Evolutionary conservation across 2,888 invertebrate species (phyloP).

Genomic region (Drosophila gaucha): DNA sequence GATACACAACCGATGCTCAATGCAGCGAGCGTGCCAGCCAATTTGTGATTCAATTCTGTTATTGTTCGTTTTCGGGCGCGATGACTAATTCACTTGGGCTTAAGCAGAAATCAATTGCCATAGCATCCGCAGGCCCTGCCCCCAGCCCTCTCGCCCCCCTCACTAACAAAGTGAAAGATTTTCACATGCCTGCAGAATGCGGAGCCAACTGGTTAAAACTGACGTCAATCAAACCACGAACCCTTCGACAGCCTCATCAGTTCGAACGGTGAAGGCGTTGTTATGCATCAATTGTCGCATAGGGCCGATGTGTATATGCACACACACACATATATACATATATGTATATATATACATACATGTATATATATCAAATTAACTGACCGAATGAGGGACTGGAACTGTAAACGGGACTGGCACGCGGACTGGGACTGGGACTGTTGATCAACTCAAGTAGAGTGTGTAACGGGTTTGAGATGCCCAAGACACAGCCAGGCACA

Average conservation of each 20-base stretch:
- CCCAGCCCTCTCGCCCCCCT: background rate
- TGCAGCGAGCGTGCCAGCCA: constrained; percentile 26
- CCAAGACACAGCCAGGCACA: constrained; percentile 8
- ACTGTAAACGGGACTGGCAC: background rate
- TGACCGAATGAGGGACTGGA: constrained; percentile 17
- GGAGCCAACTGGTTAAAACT: constrained; percentile 66
- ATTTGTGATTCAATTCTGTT: constrained; percentile 37
- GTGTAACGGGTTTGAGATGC: constrained; percentile 44
- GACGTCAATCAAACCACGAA: constrained; percentile 49
- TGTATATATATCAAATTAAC: constrained; percentile 9
- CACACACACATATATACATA: background rate
- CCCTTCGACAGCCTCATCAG: constrained; percentile 46
- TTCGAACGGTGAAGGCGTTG: constrained; percentile 28
- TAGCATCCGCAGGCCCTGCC: constrained; percentile 6
- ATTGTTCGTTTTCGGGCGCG: constrained; percentile 22
- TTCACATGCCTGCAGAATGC: constrained; percentile 20
- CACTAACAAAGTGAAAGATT: background rate
- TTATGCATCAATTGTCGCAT: constrained; percentile 52
- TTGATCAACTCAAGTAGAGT: constrained; percentile 16
- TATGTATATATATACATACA: background rate
- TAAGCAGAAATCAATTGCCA: constrained; percentile 65
- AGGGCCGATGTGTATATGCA: constrained; percentile 18
- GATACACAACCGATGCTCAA: background rate
- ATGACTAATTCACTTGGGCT: constrained; percentile 55
- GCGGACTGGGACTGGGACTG: background rate